Base-by-base conservation (phyloP, 2,113 vertebrate species). In the Pterocles burchelli region DNA sequence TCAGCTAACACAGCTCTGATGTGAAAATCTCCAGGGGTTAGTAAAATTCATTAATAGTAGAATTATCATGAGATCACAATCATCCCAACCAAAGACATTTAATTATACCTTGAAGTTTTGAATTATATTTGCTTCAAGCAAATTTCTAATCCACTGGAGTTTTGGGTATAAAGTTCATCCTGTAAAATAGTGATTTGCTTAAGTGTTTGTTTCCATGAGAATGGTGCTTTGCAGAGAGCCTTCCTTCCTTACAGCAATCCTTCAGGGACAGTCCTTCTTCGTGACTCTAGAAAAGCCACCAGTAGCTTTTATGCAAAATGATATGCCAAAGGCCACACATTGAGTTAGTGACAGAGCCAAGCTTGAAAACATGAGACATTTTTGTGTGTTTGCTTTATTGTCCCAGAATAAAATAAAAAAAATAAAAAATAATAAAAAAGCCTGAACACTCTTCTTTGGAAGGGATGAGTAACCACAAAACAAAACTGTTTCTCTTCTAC, bases 41-140 rank as follows among this genome's bases (percentile, higher is more conserved):
- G 20, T 86, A 92, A 49, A 74, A 94, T 91, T 92, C 57, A 93
- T 92, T 95, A 90, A 63, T 51, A 71, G 36, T 43, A 88, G 11
- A 93, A 81, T 77, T 86, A 70, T 19, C 84, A 61, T 57, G 88
- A 86, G 17, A 49, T 5, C 46, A 90, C 8, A 66, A 79, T 87
- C 67, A 75, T 61, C 17, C 46, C 62, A 36, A 63, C 51, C 20
- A 55, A 95, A 94, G 62, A 26, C 52, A 73, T 57, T 67, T 88
- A 96, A 90, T 62, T 89, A 83, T 92, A 81, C 38, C 14, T 20
- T 28, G 43, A 85, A 2, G 57, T 84, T 89, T 90, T 73, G 43
- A 86, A 80, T 58, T 73, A 62, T 74, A 48, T 61, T 90, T 93
- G 61, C 68, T 92, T 85, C 58, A 88, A 94, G 63, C 20, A 80